A percentile compares a stretch with the other conserved stretches of the same genome.
phyloP scores from a whole-genome alignment of 2,888 invertebrate genomes.

The Luffia ferchaultella region DNA sequence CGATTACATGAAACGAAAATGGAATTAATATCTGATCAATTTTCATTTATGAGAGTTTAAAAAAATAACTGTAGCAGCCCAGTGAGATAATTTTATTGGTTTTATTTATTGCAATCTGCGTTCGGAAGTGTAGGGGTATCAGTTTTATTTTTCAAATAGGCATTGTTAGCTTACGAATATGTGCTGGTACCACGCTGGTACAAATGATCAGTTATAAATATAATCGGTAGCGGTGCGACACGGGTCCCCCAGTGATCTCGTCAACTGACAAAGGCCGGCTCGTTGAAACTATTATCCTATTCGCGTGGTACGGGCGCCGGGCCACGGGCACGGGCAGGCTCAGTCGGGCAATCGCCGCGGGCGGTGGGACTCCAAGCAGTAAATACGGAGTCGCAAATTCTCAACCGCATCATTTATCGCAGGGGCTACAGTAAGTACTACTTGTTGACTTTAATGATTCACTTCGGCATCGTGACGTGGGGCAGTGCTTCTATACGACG shows the following conservation, averaged over 20 bases:
- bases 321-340: conserved; percentile 48
- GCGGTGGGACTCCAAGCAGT: conserved; percentile 58
- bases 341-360: conserved; percentile 52
- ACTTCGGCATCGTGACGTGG: conserved; percentile 12
- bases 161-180: too few species aligned
- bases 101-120: too few species aligned
- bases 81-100: too few species aligned
- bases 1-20: too few species aligned
- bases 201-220: conserved; percentile 39
- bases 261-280: conserved; percentile 58
- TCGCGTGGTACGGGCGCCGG: conserved; percentile 30
- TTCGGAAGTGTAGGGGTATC: too few species aligned
- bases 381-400: conserved; percentile 63
- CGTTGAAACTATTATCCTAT: conserved; percentile 59
- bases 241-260: conserved; percentile 27
- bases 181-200: too few species aligned
- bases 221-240: conserved; percentile 22
- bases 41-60: too few species aligned
- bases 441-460: not conserved
- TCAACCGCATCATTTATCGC: conserved; percentile 59
- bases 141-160: too few species aligned
- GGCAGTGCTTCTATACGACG: conserved; percentile 13
- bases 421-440: conserved; percentile 57
- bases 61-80: too few species aligned
- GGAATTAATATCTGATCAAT: too few species aligned